phyloP scores from a whole-genome alignment of 2,888 invertebrate species.

The Epistrophe eligans region DNA sequence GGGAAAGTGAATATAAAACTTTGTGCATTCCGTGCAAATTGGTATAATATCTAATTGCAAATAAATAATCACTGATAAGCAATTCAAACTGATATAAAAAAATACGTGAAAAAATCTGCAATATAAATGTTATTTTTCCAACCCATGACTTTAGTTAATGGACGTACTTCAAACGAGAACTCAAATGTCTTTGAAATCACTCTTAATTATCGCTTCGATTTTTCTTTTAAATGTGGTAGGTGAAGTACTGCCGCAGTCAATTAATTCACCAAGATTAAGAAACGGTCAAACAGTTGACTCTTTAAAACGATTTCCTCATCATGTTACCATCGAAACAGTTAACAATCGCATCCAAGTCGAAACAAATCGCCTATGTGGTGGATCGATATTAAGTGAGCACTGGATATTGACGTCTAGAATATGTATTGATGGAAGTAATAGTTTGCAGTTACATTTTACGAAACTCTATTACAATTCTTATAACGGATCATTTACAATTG shows the following conservation, averaged over 20 bases:
- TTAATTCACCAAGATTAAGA: background rate
- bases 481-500: conserved; percentile 31
- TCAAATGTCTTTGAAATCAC: background rate
- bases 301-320: conserved; percentile 58
- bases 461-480: background rate
- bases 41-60: too few species aligned
- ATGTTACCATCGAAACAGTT: conserved; percentile 44
- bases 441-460: conserved; percentile 21
- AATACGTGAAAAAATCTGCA: background rate
- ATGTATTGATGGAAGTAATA: conserved; percentile 36
- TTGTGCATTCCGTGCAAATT: background rate
- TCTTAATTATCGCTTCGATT: background rate
- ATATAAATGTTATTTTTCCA: background rate
- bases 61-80: background rate
- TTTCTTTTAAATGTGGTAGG: background rate
- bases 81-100: background rate
- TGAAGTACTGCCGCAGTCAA: background rate
- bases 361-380: conserved; percentile 29
- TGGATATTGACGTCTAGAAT: conserved; percentile 17
- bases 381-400: conserved; percentile 54
- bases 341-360: background rate
- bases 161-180: background rate
- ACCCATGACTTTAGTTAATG: background rate
- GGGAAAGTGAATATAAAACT: background rate
- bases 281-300: conserved; percentile 47